Percentiles rank a stretch among this genome's conserved stretches.
These are phyloP conservation scores for Ceryle rudis DNA, from an alignment of 2,797 vertebrate genomes.

Conservation along the genomic window DNA sequence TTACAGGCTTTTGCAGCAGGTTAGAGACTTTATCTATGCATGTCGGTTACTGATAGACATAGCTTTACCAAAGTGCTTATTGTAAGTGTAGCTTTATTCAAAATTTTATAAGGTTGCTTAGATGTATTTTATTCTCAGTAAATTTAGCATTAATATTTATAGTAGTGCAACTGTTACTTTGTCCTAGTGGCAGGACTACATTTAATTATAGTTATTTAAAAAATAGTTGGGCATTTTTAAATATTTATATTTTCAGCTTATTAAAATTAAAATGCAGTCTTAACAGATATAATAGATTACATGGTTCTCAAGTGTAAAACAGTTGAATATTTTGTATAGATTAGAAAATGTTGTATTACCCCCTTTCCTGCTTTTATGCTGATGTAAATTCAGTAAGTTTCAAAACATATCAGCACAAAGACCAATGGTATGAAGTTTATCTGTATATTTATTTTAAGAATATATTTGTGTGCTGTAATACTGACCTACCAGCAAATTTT, in stretches of 20 bases:
- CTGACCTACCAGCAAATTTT: background rate
- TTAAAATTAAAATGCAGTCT: slow-evolving; percentile 17
- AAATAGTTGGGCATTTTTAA: background rate
- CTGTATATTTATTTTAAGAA: background rate
- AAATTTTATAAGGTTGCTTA: slow-evolving; percentile 46
- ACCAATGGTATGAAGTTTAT: background rate
- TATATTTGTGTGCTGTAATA: background rate
- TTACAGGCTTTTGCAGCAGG: background rate
- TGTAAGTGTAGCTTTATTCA: background rate
- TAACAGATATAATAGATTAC: background rate
- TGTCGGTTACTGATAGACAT: background rate
- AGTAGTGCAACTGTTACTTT: slow-evolving; percentile 32
- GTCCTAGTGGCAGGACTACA: slow-evolving; percentile 14
- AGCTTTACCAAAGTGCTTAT: background rate
- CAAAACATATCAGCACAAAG: background rate
- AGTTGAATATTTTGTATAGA: background rate
- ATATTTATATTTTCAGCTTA: slow-evolving; percentile 24
- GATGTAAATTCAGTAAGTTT: background rate
- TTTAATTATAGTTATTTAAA: slow-evolving; percentile 8
- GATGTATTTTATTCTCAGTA: slow-evolving; percentile 39
- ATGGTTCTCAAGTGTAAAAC: background rate
- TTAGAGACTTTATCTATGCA: background rate
- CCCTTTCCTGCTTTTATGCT: background rate
- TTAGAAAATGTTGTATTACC: background rate
- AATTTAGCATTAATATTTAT: slow-evolving; percentile 65